These are phyloP conservation scores for Drosophila flavopinicola DNA, from an alignment of 2,888 invertebrate species.

Conservation along the genomic window DNA sequence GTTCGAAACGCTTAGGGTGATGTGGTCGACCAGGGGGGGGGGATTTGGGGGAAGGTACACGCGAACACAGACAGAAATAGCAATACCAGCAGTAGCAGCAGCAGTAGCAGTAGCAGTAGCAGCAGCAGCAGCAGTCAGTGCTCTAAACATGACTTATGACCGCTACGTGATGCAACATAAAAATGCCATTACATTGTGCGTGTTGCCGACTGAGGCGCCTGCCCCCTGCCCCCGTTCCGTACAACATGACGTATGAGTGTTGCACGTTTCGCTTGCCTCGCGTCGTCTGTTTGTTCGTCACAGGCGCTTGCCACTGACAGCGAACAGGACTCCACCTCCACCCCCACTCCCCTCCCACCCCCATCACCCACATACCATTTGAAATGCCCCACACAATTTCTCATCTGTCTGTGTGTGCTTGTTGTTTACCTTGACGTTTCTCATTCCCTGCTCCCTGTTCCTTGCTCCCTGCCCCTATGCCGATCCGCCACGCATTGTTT, in stretches of 20 bases:
- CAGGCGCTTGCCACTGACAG: slow-evolving; percentile 61
- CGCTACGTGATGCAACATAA: slow-evolving; percentile 84
- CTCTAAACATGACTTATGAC: slow-evolving; percentile 84
- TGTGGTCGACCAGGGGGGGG: neutral
- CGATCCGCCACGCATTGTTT: slow-evolving; percentile 68
- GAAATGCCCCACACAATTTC: slow-evolving; percentile 59
- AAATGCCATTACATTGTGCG: slow-evolving; percentile 80
- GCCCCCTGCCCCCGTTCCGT: slow-evolving; percentile 10
- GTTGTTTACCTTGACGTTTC: slow-evolving; percentile 56
- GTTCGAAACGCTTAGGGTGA: slow-evolving; percentile 51
- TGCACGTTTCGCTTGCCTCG: slow-evolving; percentile 70
- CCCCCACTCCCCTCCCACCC: neutral
- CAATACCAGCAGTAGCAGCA: slow-evolving; percentile 22
- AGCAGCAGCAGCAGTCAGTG: slow-evolving; percentile 73
- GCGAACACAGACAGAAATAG: slow-evolving; percentile 21
- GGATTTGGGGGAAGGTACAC: neutral
- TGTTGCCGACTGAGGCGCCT: slow-evolving; percentile 46
- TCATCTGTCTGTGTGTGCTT: slow-evolving; percentile 56
- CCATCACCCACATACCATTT: neutral
- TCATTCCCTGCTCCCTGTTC: too few relatives aligned
- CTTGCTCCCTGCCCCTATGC: too few relatives aligned
- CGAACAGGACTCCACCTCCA: slow-evolving; percentile 16
- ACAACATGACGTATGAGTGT: slow-evolving; percentile 80
- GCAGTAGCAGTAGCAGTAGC: slow-evolving; percentile 43
- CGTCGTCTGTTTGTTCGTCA: slow-evolving; percentile 45